A percentile compares a stretch with the other conserved stretches of the same genome.
Evolutionary conservation across 2,797 vertebrate species (phyloP).

Genomic region (Centropyge bicolor): DNA sequence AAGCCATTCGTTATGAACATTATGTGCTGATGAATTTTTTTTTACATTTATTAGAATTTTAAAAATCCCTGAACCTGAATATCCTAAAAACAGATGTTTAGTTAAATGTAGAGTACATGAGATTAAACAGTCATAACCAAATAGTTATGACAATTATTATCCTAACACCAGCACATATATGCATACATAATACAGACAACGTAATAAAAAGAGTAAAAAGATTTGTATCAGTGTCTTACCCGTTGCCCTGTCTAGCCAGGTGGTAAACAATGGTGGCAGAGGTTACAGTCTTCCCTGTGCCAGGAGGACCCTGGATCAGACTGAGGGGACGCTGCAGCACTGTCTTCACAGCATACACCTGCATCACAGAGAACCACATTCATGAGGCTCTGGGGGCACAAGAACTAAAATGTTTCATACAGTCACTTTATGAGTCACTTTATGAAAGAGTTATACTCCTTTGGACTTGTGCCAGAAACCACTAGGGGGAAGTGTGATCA

Average conservation of each 20-base stretch:
- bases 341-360: conserved; percentile 90
- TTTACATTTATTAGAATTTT: not conserved
- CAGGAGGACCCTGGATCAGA: conserved; percentile 95
- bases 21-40: not conserved
- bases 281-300: conserved; percentile 95
- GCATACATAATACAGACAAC: not conserved
- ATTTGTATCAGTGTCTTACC: conserved; percentile 81
- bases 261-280: conserved; percentile 97
- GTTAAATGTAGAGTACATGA: conserved; percentile 5
- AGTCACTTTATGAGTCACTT: not conserved
- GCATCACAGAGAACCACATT: conserved; percentile 16
- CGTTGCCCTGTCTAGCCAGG: conserved; percentile 94
- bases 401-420: not conserved
- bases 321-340: conserved; percentile 95
- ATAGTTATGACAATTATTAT: not conserved
- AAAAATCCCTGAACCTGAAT: too few species aligned
- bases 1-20: not conserved
- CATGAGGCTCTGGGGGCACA: not conserved
- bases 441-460: not conserved
- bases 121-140: not conserved
- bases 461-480: not conserved
- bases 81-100: not conserved
- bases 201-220: not conserved
- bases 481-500: not conserved
- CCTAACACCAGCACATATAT: not conserved